Base-by-base conservation (phyloP, 2,888 invertebrate genomes). In the Papilio elwesi region DNA sequence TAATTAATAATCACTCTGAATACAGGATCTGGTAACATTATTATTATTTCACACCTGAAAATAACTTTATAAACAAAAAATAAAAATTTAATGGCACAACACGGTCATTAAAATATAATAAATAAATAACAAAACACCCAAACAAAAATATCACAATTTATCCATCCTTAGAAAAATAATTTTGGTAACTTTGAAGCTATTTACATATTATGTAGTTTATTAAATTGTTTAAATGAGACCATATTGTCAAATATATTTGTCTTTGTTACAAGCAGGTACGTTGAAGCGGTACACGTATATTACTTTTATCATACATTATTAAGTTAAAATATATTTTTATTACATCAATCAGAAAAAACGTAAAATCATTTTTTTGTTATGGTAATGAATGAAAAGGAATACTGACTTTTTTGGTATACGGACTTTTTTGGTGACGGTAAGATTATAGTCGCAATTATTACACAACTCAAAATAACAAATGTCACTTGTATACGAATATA, bases 241-340 rank as follows among this genome's bases (percentile, higher is more conserved):
- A 90, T 90, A 90, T 91, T 91, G 89, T 90, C 88, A 76, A 83
- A 81, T 78, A 86, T 81, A 83, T 80, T 36, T 71, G 62, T 55
- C 51, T 86, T 86, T 88, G 87, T 86, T 89, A 87, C 77, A 85
- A 83, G 86, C 90, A 90, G 90, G 91, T 91, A 92, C 90, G 82
- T 82, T 82, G 84, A 90, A 89, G 89, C 87, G 78, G 84, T 83
- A 85, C 62, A 74, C 68, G 62, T 26, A 47, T 73, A 51, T 73
- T 65, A 16, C 38, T 53, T 55, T 55, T 43, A 55, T 64, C 10
- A 65, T 43, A 55, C 16, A 63, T 53, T 51, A 9, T 36, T 38
- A 11, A 47, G 36, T 38, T 53, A 47, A n/a, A 53, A 55, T 11
- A 57, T 48, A 55, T 10, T 57, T 26, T 13, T 8, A 26, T 48